phyloP scores from a whole-genome alignment of 2,797 vertebrate species.

The Aeoliscus strigatus region DNA sequence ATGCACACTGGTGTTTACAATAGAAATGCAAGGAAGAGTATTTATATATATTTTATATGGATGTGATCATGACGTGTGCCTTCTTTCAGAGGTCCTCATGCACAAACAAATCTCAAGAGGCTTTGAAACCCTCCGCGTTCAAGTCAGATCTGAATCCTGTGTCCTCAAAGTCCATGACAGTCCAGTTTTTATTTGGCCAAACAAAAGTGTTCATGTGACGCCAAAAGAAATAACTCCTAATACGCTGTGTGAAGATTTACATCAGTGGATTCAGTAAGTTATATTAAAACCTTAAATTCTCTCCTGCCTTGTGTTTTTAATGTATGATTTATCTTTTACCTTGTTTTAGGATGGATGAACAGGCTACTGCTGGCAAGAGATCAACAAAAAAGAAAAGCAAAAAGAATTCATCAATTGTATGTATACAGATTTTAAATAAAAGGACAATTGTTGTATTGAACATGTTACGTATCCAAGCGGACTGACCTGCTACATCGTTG shows the following conservation, averaged over 20 bases:
- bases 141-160: constrained; percentile 81
- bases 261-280: constrained; percentile 82
- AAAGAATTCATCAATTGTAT: constrained; percentile 53
- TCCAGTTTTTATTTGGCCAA: constrained; percentile 87
- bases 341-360: constrained; percentile 59
- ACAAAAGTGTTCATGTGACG: constrained; percentile 64
- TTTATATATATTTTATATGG: no score
- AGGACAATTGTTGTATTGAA: neutral
- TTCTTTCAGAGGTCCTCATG: constrained; percentile 70
- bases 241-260: constrained; percentile 76
- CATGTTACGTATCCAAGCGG: no score
- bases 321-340: neutral
- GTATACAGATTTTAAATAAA: constrained; percentile 17
- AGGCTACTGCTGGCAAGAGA: constrained; percentile 59
- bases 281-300: neutral
- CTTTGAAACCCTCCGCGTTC: constrained; percentile 75
- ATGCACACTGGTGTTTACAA: no score
- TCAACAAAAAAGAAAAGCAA: constrained; percentile 69
- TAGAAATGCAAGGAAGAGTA: no score
- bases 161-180: constrained; percentile 81
- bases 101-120: constrained; percentile 76
- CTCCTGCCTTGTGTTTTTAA: neutral
- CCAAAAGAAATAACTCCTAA: constrained; percentile 72
- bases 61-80: neutral
- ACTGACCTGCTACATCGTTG: neutral